Evolutionary conservation across 1,140 invertebrate genomes (phyloP), one percentile per base, ranked within the genome.

Genomic region (Drosophila neocordata): DNA sequence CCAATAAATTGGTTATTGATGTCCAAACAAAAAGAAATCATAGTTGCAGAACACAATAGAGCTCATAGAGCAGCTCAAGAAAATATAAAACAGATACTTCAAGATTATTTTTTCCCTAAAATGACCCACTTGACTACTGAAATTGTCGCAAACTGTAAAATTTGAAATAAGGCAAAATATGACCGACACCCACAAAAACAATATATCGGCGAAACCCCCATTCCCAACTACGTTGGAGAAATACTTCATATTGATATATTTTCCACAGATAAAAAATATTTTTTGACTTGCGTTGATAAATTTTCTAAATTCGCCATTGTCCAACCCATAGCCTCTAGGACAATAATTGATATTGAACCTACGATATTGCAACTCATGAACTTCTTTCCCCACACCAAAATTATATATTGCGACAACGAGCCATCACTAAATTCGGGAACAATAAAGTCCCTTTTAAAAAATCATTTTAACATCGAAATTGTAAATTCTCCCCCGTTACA

Each of bases 61-160:
- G 44, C 44, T 1, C 44, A 51, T 12, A 20, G 44, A 12, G 44
- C 44, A 5, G 44, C 18, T 11, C 44, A 22, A 20, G 44, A 51
- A 51, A 51, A 51, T 1, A n/a, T 51, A 8, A 48, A 18, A 9
- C 41, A 48, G 12, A 48, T 48, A 13, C 41, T 51, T 3, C 12
- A 24, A 22, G 20, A 52, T 1, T 52, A 52, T 24, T 52, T 24
- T 52, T 52, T 24, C 48, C 48, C 48, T 27, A 52, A 52, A 52
- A 52, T 52, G 48, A 24, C 48, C 1, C 20, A 24, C 11, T 6
- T 27, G 4, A 31, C 24, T 51, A 24, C 11, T 3, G 48, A 51
- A 12, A 22, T 53, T 7, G 51, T 13, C 12, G 11, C 22, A 27
- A 53, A 53, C 11, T 53, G 51, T 12, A 53, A 53, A 13, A 31